Conservation (phyloP, 2,888 invertebrate genomes). For the Trissolcus japonicus region DNA sequence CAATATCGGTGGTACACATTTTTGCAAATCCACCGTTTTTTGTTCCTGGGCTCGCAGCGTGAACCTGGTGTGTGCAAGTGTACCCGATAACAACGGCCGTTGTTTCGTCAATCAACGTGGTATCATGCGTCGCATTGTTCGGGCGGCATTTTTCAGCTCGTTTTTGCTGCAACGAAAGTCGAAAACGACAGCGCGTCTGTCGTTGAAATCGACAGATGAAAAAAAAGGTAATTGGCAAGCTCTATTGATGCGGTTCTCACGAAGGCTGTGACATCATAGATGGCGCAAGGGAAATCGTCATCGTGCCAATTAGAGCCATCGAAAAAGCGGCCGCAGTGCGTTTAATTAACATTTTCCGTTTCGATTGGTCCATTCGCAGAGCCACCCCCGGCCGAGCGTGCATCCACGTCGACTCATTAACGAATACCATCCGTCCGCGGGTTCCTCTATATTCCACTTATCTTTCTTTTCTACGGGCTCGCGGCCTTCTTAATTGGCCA, state of each 20-base stretch:
- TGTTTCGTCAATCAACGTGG: slow-evolving; percentile 22
- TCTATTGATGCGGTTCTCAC: slow-evolving; percentile 45
- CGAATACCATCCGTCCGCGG: slow-evolving; percentile 72
- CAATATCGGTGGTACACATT: too few relatives aligned
- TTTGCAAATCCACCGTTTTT: too few relatives aligned
- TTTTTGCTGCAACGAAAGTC: slow-evolving; percentile 19
- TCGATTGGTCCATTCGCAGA: slow-evolving; percentile 66
- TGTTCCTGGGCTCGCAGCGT: neutral
- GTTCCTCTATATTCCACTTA: slow-evolving; percentile 66
- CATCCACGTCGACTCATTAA: slow-evolving; percentile 71
- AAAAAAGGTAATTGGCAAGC: slow-evolving; percentile 43
- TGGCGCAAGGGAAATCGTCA: slow-evolving; percentile 63
- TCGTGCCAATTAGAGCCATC: slow-evolving; percentile 68
- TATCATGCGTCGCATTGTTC: slow-evolving; percentile 29
- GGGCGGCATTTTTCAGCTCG: slow-evolving; percentile 14
- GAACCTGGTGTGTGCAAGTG: too few relatives aligned
- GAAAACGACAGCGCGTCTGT: slow-evolving; percentile 16
- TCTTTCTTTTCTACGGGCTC: slow-evolving; percentile 57
- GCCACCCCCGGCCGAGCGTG: slow-evolving; percentile 47
- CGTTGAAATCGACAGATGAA: slow-evolving; percentile 36
- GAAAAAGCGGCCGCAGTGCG: slow-evolving; percentile 65
- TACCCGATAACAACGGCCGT: neutral
- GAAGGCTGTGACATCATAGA: slow-evolving; percentile 42
- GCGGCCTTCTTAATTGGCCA: slow-evolving; percentile 74
- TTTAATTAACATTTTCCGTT: slow-evolving; percentile 75